These are phyloP conservation scores for Cephus runcator DNA, from an alignment of 2,888 invertebrate genomes.

Conservation along the genomic window DNA sequence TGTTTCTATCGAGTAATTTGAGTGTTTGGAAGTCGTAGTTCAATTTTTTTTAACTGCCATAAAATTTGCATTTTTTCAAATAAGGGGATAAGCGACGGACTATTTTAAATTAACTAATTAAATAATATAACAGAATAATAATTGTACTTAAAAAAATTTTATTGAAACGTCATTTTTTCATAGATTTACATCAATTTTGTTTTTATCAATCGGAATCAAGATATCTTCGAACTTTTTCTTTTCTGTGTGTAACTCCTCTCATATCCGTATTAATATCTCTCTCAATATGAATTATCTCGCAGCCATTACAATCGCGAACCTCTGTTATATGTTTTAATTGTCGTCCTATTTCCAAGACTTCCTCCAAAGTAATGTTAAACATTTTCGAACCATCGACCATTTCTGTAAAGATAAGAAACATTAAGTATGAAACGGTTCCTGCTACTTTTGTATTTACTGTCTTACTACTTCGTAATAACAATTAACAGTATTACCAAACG, in stretches of 20 bases:
- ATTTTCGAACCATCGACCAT: slow-evolving; percentile 18
- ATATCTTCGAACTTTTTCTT: slow-evolving; percentile 16
- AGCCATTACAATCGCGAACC: slow-evolving; percentile 11
- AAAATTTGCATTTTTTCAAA: neutral
- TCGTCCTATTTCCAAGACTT: slow-evolving; percentile 5
- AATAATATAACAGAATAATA: neutral
- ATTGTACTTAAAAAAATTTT: neutral
- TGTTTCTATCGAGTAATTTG: neutral
- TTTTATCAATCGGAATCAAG: slow-evolving; percentile 2
- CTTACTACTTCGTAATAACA: neutral
- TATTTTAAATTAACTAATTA: too few species aligned
- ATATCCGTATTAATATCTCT: slow-evolving; percentile 9
- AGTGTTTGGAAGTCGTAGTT: neutral
- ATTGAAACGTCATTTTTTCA: neutral
- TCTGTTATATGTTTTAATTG: slow-evolving; percentile 14
- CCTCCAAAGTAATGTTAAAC: slow-evolving; percentile 18
- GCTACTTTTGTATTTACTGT: neutral
- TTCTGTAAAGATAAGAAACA: neutral
- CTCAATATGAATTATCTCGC: slow-evolving; percentile 17
- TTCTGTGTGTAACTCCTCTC: slow-evolving; percentile 10
- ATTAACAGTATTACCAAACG: slow-evolving; percentile 12
- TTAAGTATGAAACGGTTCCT: neutral
- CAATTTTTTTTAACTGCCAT: neutral
- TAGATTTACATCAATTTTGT: neutral
- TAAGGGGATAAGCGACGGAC: neutral